Percentiles rank a stretch among this genome's conserved stretches.
Conservation (phyloP, 2,113 vertebrate species). For the Girardinichthys multiradiatus region DNA sequence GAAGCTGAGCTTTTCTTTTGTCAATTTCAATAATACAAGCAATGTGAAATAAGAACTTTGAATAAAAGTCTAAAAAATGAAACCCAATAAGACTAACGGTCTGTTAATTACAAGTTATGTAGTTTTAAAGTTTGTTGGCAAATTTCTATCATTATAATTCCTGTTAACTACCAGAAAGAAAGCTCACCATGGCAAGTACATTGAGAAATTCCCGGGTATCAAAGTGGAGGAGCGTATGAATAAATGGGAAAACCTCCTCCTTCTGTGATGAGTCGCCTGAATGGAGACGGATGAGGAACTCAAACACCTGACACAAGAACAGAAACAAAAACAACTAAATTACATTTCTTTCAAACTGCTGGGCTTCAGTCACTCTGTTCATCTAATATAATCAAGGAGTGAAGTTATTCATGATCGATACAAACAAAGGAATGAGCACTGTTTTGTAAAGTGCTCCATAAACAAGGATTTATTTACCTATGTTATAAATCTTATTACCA, state of each 20-base stretch:
- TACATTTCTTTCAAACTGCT: background rate
- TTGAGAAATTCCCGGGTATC: constrained; percentile 98
- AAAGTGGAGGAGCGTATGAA: constrained; percentile 93
- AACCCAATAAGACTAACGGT: no score
- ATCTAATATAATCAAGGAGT: background rate
- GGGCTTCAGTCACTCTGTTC: background rate
- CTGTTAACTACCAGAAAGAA: background rate
- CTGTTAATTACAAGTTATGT: no score
- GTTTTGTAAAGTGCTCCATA: no score
- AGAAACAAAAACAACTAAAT: background rate
- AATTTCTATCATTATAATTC: background rate
- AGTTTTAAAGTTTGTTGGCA: no score
- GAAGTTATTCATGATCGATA: background rate
- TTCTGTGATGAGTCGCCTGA: constrained; percentile 85
- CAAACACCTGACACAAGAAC: constrained; percentile 87
- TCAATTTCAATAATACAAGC: no score
- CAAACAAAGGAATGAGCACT: no score
- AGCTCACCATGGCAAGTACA: constrained; percentile 93
- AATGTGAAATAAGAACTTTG: no score
- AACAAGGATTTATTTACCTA: no score
- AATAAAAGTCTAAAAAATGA: no score
- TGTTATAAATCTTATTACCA: no score
- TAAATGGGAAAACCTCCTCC: constrained; percentile 91
- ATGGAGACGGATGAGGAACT: constrained; percentile 96
- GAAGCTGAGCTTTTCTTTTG: no score